Base-by-base conservation (phyloP, 23 tunicate species). In the Corella eumyota region DNA sequence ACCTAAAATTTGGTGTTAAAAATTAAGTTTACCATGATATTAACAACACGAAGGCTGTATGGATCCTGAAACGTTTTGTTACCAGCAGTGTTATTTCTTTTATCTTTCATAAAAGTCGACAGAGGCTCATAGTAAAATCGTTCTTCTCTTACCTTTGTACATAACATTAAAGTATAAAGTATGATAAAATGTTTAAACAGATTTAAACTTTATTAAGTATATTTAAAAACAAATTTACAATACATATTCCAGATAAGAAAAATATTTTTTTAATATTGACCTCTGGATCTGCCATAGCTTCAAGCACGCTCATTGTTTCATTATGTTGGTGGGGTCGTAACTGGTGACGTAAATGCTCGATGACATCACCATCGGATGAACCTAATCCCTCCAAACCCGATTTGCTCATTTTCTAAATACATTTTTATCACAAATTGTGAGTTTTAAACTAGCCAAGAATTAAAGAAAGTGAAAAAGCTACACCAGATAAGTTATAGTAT, bases 221-320 rank as follows among this genome's bases (percentile, higher is more conserved):
- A n/a, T n/a, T n/a, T n/a, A n/a, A n/a, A n/a, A n/a, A n/a, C n/a
- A n/a, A n/a, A n/a, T n/a, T n/a, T n/a, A n/a, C n/a, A n/a, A n/a
- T n/a, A n/a, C n/a, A n/a, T n/a, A n/a, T n/a, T n/a, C n/a, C n/a
- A n/a, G n/a, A n/a, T n/a, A n/a, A n/a, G n/a, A n/a, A n/a, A n/a
- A n/a, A n/a, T n/a, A n/a, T n/a, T 11, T 15, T 15, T 15, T 15
- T 15, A 40, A 40, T 9, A 13, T 44, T 2, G 11, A 84, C 94
- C 75, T 75, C 57, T 30, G 94, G 94, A 62, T 84, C 83, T 2
- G 73, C 82, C 4, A 84, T 84, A 17, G 94, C 94, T 55, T 84
- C 94, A 54, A 84, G 46, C 7, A 84, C 73, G 36, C 78, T 84
- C 25, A 66, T 84, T 29, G 79, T 68, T 23, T 77, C 93, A 20